Evolutionary conservation across 2,113 vertebrate genomes (phyloP).

Genomic region (Pelecanoides urinatrix): DNA sequence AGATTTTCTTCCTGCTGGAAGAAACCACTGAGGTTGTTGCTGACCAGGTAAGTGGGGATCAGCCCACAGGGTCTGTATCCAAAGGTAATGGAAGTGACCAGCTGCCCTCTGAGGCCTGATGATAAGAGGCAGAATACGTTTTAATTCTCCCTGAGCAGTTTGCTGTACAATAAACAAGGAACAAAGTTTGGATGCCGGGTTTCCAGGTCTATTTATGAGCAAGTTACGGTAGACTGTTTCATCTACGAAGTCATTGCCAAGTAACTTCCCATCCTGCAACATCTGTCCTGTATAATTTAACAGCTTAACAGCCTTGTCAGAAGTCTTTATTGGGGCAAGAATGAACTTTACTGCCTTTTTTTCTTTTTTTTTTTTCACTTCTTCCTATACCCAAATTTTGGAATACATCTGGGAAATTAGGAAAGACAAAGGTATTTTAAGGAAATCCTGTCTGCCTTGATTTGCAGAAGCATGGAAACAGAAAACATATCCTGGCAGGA

Average conservation of each 20-base stretch:
- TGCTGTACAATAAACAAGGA: background rate
- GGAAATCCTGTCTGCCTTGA: background rate
- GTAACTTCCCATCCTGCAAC: background rate
- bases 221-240: background rate
- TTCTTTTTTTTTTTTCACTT: background rate
- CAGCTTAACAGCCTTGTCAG: background rate
- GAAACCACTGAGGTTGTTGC: background rate
- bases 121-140: background rate
- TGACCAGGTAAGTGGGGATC: background rate
- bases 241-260: background rate
- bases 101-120: background rate
- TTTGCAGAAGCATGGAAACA: background rate
- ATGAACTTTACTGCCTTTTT: background rate
- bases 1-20: background rate
- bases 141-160: background rate
- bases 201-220: background rate
- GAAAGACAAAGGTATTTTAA: background rate
- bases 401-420: background rate
- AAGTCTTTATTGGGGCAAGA: background rate
- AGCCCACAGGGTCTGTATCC: background rate
- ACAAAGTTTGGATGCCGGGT: background rate
- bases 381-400: background rate
- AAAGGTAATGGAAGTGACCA: background rate
- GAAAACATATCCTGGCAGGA: background rate
- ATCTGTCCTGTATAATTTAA: background rate